Evolutionary conservation across 2,888 invertebrate genomes (phyloP), one percentile per base, ranked within the genome.

Genomic region (Metellina segmentata): DNA sequence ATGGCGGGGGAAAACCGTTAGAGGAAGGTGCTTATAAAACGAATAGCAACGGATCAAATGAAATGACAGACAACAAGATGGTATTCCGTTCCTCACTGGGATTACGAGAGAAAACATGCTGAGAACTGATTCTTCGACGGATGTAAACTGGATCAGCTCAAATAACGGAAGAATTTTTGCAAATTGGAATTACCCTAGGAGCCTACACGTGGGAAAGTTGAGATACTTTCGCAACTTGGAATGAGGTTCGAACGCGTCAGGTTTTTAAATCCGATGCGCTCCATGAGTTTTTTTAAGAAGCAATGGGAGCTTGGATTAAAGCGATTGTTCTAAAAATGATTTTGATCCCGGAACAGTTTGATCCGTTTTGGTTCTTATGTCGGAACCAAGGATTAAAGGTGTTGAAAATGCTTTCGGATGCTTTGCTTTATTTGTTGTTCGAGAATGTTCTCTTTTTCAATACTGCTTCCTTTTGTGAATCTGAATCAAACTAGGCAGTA

Each of bases 141-240:
- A 77, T 77, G 77, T 49, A 51, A 51, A 77, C 51, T 52, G 7
- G 79, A 49, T 61, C 61, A 61, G 61, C 77, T 34, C 34, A 11
- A 72, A 20, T 77, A 77, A 49, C 79, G 79, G 69, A 61, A 79
- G 61, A 79, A 49, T n/a, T 19, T 77, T 49, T 52, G n/a, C 51
- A 19, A 5, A 5, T 11, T 2, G 77, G 61, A 48, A 70, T 70
- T 51, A 81, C 48, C 81, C 34, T 70, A 16, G 5, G 61, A 61
- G 81, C 81, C 48, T 81, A 13, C 51, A 51, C 70, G 82, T 82
- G 82, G 72, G 72, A 82, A 52, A 72, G 72, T 51, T 71, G 49
- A 52, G 19, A 52, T 52, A 72, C 82, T 82, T 71, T 82, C 82
- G 71, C 72, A 49, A 49, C 19, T 51, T 51, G 13, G 13, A 7